Percentiles rank a stretch among this genome's conserved stretches.
These are phyloP conservation scores for Ornithoptera alexandrae DNA, from an alignment of 2,888 invertebrate species.

Conservation along the genomic window DNA sequence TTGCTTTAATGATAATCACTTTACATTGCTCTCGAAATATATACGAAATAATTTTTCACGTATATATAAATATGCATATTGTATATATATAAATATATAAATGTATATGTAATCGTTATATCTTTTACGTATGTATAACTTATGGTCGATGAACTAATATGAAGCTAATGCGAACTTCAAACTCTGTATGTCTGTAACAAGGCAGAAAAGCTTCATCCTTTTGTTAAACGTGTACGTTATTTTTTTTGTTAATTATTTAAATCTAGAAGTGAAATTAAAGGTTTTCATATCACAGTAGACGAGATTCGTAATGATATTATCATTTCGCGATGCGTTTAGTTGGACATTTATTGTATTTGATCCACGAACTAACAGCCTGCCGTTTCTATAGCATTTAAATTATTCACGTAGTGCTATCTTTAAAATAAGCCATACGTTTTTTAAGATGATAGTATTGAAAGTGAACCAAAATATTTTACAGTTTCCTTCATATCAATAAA, in stretches of 20 bases:
- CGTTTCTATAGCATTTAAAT: not conserved
- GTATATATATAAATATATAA: not conserved
- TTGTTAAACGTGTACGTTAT: not conserved
- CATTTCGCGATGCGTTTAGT: conserved; percentile 2
- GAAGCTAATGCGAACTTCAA: not conserved
- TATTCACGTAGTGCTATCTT: not conserved
- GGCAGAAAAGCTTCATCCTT: not conserved
- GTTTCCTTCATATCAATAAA: not conserved
- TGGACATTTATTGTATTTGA: not conserved
- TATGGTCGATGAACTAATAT: not conserved
- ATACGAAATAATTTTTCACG: too few species aligned
- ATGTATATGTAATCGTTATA: not conserved
- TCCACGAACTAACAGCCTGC: conserved; percentile 3
- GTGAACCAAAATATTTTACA: conserved; percentile 3
- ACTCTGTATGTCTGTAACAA: not conserved
- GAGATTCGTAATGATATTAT: conserved; percentile 40
- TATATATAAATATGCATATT: too few species aligned
- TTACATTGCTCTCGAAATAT: too few species aligned
- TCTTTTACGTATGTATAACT: not conserved
- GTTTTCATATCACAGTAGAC: conserved; percentile 52
- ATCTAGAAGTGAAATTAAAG: conserved; percentile 18
- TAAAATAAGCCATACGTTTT: not conserved
- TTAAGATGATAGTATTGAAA: not conserved
- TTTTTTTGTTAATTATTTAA: not conserved
- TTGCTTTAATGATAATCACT: too few species aligned